These are phyloP conservation scores for Acarapis woodi DNA, from an alignment of 1,140 invertebrate genomes.

Conservation along the genomic window DNA sequence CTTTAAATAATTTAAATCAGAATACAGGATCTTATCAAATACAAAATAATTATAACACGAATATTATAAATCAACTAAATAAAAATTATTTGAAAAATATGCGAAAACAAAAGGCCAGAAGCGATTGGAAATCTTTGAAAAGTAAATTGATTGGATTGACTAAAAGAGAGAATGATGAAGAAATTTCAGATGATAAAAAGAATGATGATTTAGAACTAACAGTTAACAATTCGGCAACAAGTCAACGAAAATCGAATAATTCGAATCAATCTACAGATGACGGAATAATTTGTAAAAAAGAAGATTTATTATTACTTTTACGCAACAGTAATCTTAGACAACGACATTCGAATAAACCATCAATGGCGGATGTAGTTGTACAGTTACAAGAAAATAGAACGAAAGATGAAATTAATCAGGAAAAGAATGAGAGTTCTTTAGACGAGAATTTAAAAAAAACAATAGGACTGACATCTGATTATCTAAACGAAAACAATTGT, in stretches of 20 bases:
- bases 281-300: conserved; percentile 13
- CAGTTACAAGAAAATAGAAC: too few species aligned
- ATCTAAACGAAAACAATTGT: too few species aligned
- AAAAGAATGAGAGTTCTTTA: too few species aligned
- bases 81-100: background rate
- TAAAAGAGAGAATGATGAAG: conserved; percentile 1
- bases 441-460: too few species aligned
- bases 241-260: background rate
- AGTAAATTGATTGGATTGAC: background rate
- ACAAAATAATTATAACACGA: too few species aligned
- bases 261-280: conserved; percentile 4
- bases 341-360: background rate
- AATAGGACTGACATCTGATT: too few species aligned
- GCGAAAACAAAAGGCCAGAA: background rate
- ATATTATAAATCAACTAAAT: background rate
- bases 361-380: background rate
- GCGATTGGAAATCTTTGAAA: conserved; percentile 4
- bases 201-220: background rate
- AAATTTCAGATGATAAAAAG: background rate
- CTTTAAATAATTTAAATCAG: too few species aligned
- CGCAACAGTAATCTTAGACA: too few species aligned
- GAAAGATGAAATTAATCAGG: too few species aligned
- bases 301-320: conserved; percentile 12
- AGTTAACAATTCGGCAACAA: background rate
- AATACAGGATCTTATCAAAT: too few species aligned